Base-by-base conservation (phyloP, 2,888 invertebrate genomes). In the Notodonta ziczac region DNA sequence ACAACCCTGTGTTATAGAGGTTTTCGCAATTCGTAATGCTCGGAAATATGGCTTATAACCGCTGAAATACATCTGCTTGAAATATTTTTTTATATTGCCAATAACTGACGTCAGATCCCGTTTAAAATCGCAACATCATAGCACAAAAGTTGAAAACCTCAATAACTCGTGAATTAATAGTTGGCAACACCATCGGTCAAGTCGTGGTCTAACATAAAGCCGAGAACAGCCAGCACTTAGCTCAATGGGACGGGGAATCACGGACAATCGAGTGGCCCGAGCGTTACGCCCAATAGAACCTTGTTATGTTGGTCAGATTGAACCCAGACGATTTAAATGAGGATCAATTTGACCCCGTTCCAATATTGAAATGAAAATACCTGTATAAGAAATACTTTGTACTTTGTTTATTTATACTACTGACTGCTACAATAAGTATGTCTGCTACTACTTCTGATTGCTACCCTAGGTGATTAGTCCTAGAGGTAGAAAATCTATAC, bases 141-240 rank as follows among this genome's bases (percentile, higher is more conserved):
- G 4, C 46, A 50, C 35, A 4, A 35, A 7, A 35, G 35, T 35
- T 52, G 2, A 51, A 52, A 35, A 12, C 35, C 32, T 10, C 13
- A 52, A 52, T 52, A 52, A 52, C 12, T 35, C 32, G 5, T n/a
- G 0, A 54, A 39, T 54, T 3, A n/a, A 54, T 39, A 39, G 54
- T n/a, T 54, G 54, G 14, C 54, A 54, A 54, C 39, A 39, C 54
- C 14, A 62, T 64, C 62, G 62, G 70, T 62, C 53, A 6, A 14
- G 48, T 48, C 54, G 35, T 40, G 24, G 46, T 55, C 70, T 39
- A 7, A 60, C 58, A 51, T 52, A 53, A 51, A 48, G 55, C 67
- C 71, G 61, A 71, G 64, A 63, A 66, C 66, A 73, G 71, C 61
- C 52, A 56, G 56, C 65, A 66, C 69, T 71, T 63, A 68, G 64